These are phyloP conservation scores for Seriola dumerili DNA, from an alignment of 2,113 vertebrate species.

Conservation along the genomic window DNA sequence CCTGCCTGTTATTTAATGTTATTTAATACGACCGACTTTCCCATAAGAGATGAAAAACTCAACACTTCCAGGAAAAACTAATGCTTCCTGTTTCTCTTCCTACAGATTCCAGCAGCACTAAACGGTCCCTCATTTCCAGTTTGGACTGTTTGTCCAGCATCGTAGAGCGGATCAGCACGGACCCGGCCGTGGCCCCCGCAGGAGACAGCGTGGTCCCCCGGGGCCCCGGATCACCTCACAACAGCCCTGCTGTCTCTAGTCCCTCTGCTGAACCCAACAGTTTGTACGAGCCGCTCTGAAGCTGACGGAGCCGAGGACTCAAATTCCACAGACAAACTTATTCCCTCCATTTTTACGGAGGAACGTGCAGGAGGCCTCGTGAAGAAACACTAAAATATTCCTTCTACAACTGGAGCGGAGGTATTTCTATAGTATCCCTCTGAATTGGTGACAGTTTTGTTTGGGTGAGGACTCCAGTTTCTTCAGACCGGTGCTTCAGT, in stretches of 20 bases:
- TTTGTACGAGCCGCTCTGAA: slow-evolving; percentile 48
- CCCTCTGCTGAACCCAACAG: slow-evolving; percentile 33
- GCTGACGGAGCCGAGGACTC: background rate
- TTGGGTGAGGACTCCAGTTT: background rate
- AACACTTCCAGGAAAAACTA: background rate
- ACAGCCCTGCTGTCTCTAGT: slow-evolving; percentile 24
- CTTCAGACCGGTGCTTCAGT: slow-evolving; percentile 3
- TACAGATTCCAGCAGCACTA: slow-evolving; percentile 47
- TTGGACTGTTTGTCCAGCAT: slow-evolving; percentile 97
- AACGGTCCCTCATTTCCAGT: slow-evolving; percentile 91
- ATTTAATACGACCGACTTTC: background rate
- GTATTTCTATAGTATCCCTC: background rate
- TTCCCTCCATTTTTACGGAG: slow-evolving; percentile 5
- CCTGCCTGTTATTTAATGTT: background rate
- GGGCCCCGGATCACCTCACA: slow-evolving; percentile 63
- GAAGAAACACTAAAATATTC: slow-evolving; percentile 25
- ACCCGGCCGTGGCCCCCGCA: slow-evolving; percentile 27
- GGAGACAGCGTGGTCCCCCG: slow-evolving; percentile 71
- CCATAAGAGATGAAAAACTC: background rate
- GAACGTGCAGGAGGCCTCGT: background rate
- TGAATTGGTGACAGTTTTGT: background rate
- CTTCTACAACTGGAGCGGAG: background rate
- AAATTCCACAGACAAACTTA: slow-evolving; percentile 11
- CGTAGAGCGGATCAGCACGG: slow-evolving; percentile 91
- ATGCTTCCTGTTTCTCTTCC: background rate